Base-by-base conservation (phyloP, 2,797 vertebrate species). In the Sitta carolinensis region DNA sequence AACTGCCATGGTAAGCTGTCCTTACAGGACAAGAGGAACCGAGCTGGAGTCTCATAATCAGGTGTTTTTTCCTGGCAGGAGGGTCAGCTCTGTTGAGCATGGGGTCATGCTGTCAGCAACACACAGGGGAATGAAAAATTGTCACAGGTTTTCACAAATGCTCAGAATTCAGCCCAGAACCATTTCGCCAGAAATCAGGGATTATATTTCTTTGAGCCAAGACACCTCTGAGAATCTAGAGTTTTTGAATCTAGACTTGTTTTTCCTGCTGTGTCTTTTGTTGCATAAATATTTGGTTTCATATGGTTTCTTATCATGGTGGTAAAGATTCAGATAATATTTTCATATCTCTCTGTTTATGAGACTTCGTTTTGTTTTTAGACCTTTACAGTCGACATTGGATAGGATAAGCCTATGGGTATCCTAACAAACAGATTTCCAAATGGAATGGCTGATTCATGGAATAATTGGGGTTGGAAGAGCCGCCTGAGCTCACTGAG, bases 71-170 rank as follows among this genome's bases (percentile, higher is more conserved):
- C 40, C 9, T 18, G 50, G 81, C 61, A 38, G 30, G 18, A 50
- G 57, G 61, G 4, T 8, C 70, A 69, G 52, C 87, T 61, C 32
- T 59, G 59, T 63, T 34, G n/a, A 18, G 50, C 23, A 0, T 0
- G 1, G 62, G 51, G 2, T 4, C 0, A 4, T 34, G 45, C 76
- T 52, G 17, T 17, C 32, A 4, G 55, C 1, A 57, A 13, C 13
- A 10, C 4, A 0, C 4, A 0, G 16, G 3, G 64, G 25, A 21
- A 2, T 6, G 23, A 68, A 58, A 23, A 16, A 0, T 15, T 4
- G 5, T 2, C 77, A 5, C 43, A 13, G 50, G 5, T 4, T 34
- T 42, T 23, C 74, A 51, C 40, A 34, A 8, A 3, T 2, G 26
- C 47, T 2, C 9, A 25, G 34, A 17, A 3, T 48, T 48, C 16